Base-by-base conservation (phyloP, 1,140 invertebrate species). In the Drosophila micromelanica region DNA sequence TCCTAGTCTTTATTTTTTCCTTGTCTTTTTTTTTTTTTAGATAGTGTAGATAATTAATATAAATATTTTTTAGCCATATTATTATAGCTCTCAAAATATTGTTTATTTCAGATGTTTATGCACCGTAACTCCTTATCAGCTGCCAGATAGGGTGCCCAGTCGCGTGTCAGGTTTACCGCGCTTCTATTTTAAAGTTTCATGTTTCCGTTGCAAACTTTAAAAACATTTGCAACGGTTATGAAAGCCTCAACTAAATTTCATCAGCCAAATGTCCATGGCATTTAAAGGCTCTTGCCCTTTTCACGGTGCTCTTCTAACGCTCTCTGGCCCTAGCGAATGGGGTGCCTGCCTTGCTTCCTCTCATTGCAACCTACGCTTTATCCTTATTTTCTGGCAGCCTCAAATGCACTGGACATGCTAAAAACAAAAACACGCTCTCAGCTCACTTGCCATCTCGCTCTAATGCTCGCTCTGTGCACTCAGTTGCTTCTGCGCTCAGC, bases 181-280 rank as follows among this genome's bases (percentile, higher is more conserved):
- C 43, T 23, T 78, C 40, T 30, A 81, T 54, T 75, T 81, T 63
- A 62, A 75, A 81, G 70, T 78, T 74, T 81, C 57, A 23, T 12
- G 42, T 80, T 81, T 61, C 73, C 59, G 20, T 9, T 37, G 30
- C 38, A 30, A 59, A 73, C 56, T 73, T 54, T 56, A 51, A 56
- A 64, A 73, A 40, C n/a, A 38, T 49, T 59, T 43, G 51, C 48
- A 49, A 55, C 45, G 64, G 64, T 84, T 68, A 79, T 78, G 80
- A 78, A 71, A 75, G 63, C 38, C 5, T 12, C 11, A 45, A 42
- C 46, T 15, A 12, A 15, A 84, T 84, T 84, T 84, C 80, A 30
- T 84, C 80, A 84, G 62, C 65, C 80, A 64, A 69, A 40, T 17
- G 13, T n/a, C 12, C 37, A 59, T 56, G 7, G 54, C 20, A 42